A percentile compares a stretch with the other conserved stretches of the same genome.
phyloP scores from a whole-genome alignment of 2,797 vertebrate genomes.

The Sphenodon punctatus region DNA sequence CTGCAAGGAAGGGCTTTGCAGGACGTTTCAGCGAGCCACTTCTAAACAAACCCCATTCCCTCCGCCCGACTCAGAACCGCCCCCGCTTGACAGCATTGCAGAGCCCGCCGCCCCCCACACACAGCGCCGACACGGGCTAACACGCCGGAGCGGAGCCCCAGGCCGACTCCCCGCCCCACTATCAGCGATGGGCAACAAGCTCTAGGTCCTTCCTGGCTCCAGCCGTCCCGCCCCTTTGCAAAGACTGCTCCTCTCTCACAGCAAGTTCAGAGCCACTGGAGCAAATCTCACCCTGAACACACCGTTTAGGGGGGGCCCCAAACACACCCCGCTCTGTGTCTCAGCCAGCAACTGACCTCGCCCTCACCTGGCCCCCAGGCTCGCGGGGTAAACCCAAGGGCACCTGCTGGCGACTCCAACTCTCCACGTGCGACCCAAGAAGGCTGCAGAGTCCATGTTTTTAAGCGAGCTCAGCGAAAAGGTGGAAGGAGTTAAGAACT shows the following conservation, averaged over 20 bases:
- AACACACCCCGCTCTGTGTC: no score
- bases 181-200: background rate
- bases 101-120: background rate
- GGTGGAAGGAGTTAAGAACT: constrained; percentile 40
- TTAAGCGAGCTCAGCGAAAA: background rate
- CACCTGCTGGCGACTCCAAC: constrained; percentile 47
- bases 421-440: background rate
- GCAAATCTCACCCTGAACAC: background rate
- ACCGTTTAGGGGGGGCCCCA: no score
- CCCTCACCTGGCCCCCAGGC: background rate
- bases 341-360: background rate
- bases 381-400: background rate
- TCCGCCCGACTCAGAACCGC: no score
- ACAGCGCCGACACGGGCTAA: no score
- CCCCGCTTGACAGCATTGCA: no score
- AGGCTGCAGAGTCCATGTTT: background rate
- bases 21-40: background rate
- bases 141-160: no score
- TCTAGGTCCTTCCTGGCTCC: background rate
- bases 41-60: background rate
- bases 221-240: background rate
- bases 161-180: background rate
- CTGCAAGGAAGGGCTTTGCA: background rate
- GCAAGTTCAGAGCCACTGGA: background rate
- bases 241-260: background rate